Percentiles rank a stretch among this genome's conserved stretches.
phyloP scores from a whole-genome alignment of 2,888 invertebrate species.

The Osedax frankpressi region DNA sequence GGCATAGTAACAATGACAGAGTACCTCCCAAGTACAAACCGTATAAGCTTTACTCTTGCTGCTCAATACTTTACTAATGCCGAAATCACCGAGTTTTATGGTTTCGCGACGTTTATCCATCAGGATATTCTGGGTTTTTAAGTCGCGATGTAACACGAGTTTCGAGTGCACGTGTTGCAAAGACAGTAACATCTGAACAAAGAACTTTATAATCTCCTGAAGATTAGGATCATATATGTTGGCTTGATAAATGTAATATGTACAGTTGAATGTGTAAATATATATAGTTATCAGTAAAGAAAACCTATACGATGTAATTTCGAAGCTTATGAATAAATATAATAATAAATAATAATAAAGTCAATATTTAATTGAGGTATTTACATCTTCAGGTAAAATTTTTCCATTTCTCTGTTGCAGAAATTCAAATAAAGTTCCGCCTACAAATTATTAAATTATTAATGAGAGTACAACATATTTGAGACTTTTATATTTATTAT shows the following conservation, averaged over 20 bases:
- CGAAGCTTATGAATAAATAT: too few relatives aligned
- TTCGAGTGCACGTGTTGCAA: constrained; percentile 67
- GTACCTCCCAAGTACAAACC: constrained; percentile 58
- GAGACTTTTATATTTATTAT: too few relatives aligned
- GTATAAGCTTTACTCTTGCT: constrained; percentile 51
- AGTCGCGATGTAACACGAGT: constrained; percentile 67
- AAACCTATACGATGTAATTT: too few relatives aligned
- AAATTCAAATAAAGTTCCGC: constrained; percentile 63
- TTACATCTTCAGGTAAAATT: constrained; percentile 54
- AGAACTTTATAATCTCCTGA: constrained; percentile 58
- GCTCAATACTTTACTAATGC: constrained; percentile 64
- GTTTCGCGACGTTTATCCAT: constrained; percentile 58
- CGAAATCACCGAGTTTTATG: constrained; percentile 72
- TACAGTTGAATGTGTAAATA: too few relatives aligned
- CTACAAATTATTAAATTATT: constrained; percentile 30
- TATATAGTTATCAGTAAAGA: too few relatives aligned
- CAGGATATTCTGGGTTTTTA: constrained; percentile 73
- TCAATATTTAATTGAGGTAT: too few relatives aligned
- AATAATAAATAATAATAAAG: too few relatives aligned
- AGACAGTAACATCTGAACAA: constrained; percentile 63
- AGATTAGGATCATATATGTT: neutral
- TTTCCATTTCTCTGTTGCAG: constrained; percentile 53
- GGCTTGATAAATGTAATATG: too few relatives aligned
- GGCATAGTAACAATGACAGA: too few relatives aligned
- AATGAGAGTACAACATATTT: too few relatives aligned